Evolutionary conservation across 2,797 vertebrate genomes (phyloP).

Genomic region (Lepidocolaptes lacrymiger): DNA sequence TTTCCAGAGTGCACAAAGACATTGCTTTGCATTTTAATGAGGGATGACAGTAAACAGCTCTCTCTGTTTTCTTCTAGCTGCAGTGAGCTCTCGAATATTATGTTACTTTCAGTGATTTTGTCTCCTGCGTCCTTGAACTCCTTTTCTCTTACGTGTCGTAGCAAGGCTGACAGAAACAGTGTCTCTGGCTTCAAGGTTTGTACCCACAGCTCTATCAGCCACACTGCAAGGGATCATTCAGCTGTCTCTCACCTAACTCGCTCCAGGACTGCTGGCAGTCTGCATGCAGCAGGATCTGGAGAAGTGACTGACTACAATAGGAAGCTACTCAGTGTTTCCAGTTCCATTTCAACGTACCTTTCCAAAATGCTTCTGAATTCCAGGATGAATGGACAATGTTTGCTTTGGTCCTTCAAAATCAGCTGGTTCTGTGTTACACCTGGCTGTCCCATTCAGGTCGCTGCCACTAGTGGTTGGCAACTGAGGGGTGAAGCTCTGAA

Average conservation of each 20-base stretch:
- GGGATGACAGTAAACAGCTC: neutral
- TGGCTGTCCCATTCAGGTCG: neutral
- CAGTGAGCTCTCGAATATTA: neutral
- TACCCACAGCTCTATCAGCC: neutral
- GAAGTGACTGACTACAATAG: neutral
- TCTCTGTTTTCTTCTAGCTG: neutral
- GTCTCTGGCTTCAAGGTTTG: neutral
- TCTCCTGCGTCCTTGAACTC: neutral
- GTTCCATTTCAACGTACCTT: neutral
- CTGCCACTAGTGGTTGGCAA: accelerated
- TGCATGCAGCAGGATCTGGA: neutral
- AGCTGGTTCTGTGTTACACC: neutral
- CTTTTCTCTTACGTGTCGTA: neutral
- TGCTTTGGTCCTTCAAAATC: neutral
- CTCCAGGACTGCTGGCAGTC: neutral
- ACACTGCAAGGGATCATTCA: neutral
- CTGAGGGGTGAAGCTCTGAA: neutral
- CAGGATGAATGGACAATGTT: neutral
- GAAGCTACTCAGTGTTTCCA: neutral
- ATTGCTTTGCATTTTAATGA: slow-evolving; percentile 12
- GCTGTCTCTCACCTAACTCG: neutral
- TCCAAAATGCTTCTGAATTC: neutral
- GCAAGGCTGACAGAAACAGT: neutral
- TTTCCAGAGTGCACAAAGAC: neutral
- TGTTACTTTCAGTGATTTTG: neutral